Percentiles rank a stretch among this genome's conserved stretches.
Conservation (phyloP, 2,797 vertebrate species). For the Anolis apletophallus region DNA sequence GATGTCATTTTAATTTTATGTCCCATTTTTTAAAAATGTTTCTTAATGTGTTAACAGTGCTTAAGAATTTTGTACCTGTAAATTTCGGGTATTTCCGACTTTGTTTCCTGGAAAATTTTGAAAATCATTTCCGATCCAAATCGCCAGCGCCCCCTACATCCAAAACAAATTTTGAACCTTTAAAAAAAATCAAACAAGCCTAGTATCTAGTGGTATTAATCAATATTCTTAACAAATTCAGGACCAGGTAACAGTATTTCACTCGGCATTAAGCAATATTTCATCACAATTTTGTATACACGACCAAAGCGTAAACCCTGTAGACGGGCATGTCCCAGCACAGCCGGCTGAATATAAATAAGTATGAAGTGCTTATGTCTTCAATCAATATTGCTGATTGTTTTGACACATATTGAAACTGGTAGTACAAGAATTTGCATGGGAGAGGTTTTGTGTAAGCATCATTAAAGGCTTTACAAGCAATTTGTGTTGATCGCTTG, state of each 20-base stretch:
- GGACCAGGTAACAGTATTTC: conserved; percentile 35
- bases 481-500: background rate
- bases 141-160: too few species aligned
- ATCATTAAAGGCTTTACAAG: background rate
- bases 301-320: conserved; percentile 38
- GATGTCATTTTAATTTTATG: too few species aligned
- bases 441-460: conserved; percentile 3
- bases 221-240: conserved; percentile 11
- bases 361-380: conserved; percentile 56
- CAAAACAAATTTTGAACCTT: too few species aligned
- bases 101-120: too few species aligned
- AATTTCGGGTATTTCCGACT: too few species aligned
- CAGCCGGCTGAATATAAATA: conserved; percentile 54
- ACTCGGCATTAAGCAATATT: conserved; percentile 22
- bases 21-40: too few species aligned
- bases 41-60: too few species aligned
- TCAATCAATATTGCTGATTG: conserved; percentile 45
- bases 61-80: too few species aligned
- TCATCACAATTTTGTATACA: conserved; percentile 28
- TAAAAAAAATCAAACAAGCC: too few species aligned
- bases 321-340: conserved; percentile 56
- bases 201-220: background rate
- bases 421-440: conserved; percentile 29
- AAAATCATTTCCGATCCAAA: too few species aligned
- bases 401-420: conserved; percentile 56